These are phyloP conservation scores for Candidula unifasciata DNA, from an alignment of 2,888 invertebrate genomes.

Conservation along the genomic window DNA sequence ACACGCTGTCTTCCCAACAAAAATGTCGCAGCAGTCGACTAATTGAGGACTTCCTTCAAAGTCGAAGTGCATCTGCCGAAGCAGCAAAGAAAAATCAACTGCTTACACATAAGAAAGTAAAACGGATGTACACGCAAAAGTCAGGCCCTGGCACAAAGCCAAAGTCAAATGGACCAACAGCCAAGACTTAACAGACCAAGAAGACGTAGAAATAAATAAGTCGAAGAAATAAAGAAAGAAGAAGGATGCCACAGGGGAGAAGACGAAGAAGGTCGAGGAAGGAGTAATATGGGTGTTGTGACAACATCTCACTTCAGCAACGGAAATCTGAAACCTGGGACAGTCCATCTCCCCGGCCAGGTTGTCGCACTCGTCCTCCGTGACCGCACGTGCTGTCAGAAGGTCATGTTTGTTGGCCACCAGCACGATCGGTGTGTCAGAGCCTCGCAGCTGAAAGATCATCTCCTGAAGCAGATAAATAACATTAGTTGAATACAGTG, in stretches of 20 bases:
- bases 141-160: too few species aligned
- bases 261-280: not conserved
- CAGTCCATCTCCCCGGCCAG: conserved; percentile 67
- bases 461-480: conserved; percentile 23
- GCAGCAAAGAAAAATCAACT: too few species aligned
- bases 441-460: conserved; percentile 50
- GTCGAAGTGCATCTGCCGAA: too few species aligned
- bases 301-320: conserved; percentile 65
- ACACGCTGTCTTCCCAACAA: too few species aligned
- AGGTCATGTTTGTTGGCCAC: conserved; percentile 74
- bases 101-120: too few species aligned
- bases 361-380: conserved; percentile 64
- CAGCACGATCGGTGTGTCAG: conserved; percentile 66
- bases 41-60: too few species aligned
- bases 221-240: not conserved
- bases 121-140: too few species aligned
- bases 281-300: not conserved
- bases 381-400: conserved; percentile 65
- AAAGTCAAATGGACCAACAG: not conserved
- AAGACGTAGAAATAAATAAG: not conserved
- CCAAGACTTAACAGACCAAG: not conserved
- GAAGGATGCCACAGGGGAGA: not conserved
- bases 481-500: too few species aligned
- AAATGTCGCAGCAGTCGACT: too few species aligned
- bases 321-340: conserved; percentile 72